A percentile compares a stretch with the other conserved stretches of the same genome.
These are phyloP conservation scores for Anoplius nigerrimus DNA, from an alignment of 2,888 invertebrate genomes.

Conservation along the genomic window DNA sequence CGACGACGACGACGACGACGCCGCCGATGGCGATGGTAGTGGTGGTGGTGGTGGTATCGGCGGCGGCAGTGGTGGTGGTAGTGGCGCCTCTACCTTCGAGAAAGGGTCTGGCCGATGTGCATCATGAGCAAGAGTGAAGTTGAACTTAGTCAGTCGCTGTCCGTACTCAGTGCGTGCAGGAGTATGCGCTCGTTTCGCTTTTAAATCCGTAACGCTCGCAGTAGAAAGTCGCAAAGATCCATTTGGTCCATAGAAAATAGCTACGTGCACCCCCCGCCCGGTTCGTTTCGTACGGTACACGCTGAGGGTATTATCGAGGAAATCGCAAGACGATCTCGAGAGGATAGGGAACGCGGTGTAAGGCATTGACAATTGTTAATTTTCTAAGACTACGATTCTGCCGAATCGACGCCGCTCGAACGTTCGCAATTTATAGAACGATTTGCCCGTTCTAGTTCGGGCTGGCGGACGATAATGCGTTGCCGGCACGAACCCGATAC, in stretches of 20 bases:
- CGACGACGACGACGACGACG: no score
- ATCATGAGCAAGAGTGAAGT: constrained; percentile 38
- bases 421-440: no score
- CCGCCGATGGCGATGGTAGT: constrained; percentile 3
- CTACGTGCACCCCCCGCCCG: constrained; percentile 13
- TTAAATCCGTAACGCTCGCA: background rate
- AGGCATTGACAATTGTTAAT: no score
- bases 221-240: no score
- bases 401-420: no score
- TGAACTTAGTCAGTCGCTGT: constrained; percentile 44
- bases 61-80: constrained; percentile 21
- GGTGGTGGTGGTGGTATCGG: constrained; percentile 41
- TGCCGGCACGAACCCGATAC: no score
- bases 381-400: no score
- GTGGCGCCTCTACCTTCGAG: constrained; percentile 42
- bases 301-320: background rate
- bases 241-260: constrained; percentile 23
- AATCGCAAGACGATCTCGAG: no score
- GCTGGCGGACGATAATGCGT: no score
- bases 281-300: background rate
- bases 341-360: no score
- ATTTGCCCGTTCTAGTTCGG: no score
- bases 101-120: constrained; percentile 41
- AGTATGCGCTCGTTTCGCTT: constrained; percentile 15
- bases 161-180: constrained; percentile 45